Conservation (phyloP, 2,888 invertebrate species). For the Agrotis clavis region DNA sequence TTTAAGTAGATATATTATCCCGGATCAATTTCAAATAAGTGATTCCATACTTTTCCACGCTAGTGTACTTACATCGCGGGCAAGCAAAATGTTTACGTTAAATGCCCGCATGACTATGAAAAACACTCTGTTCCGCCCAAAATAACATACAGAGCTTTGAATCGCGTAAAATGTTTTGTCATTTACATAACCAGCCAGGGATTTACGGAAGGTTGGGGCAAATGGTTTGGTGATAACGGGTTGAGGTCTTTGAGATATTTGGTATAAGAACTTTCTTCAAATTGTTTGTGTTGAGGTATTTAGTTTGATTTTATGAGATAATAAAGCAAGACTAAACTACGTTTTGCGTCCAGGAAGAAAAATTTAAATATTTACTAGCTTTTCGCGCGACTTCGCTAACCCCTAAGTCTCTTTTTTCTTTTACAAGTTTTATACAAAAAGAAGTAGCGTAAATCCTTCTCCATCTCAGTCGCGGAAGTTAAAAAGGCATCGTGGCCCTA, state of each 20-base stretch:
- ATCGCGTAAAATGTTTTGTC: conserved; percentile 41
- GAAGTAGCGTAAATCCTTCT: no score
- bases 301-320: not conserved
- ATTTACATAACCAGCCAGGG: conserved; percentile 46
- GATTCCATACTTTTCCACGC: no score
- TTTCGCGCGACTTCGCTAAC: no score
- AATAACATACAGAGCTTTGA: conserved; percentile 54
- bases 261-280: conserved; percentile 19
- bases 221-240: conserved; percentile 31
- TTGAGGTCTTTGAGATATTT: conserved; percentile 26
- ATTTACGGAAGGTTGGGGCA: conserved; percentile 27
- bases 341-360: not conserved
- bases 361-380: no score
- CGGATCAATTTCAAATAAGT: no score
- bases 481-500: no score
- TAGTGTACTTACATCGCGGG: conserved; percentile 25
- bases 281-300: not conserved
- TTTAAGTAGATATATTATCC: no score
- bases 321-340: not conserved
- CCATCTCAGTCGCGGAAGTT: no score
- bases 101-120: conserved; percentile 63
- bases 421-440: no score
- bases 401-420: no score
- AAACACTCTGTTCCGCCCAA: conserved; percentile 52
- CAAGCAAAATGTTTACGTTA: conserved; percentile 54